Conservation (phyloP, 2,797 vertebrate genomes). For the Luscinia luscinia region DNA sequence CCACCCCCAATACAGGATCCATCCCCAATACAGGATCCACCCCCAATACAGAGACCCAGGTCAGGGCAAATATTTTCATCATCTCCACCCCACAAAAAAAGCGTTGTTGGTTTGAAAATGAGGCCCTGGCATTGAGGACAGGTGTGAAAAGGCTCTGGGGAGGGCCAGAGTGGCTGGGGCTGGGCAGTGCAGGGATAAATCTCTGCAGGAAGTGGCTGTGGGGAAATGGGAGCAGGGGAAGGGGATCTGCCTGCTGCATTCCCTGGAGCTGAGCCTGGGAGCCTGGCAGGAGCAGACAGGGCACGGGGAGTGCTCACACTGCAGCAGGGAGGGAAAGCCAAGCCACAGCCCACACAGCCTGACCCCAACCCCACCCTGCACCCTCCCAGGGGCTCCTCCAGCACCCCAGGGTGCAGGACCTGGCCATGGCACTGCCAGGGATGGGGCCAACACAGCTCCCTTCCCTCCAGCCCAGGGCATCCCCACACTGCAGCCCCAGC, state of each 20-base stretch:
- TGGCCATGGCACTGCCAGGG: background rate
- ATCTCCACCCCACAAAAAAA: background rate
- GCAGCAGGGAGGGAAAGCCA: background rate
- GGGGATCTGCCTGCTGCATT: background rate
- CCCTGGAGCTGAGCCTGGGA: background rate
- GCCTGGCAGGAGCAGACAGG: background rate
- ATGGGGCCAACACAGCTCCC: background rate
- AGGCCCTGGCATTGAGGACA: background rate
- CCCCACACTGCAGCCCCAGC: accelerated
- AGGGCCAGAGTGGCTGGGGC: background rate
- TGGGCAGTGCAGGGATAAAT: background rate
- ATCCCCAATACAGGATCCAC: no score
- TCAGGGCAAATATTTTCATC: background rate
- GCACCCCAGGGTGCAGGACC: no score
- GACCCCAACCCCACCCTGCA: accelerated
- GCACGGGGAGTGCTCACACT: background rate
- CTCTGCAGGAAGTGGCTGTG: background rate
- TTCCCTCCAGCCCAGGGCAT: background rate
- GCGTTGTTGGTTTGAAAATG: background rate
- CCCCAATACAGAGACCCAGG: background rate
- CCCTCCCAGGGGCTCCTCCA: no score
- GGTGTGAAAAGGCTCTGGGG: background rate
- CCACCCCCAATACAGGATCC: no score
- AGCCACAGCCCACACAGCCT: background rate
- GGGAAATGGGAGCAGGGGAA: background rate